Evolutionary conservation across 2,888 invertebrate genomes (phyloP).

Genomic region (Odontocolon sp.): DNA sequence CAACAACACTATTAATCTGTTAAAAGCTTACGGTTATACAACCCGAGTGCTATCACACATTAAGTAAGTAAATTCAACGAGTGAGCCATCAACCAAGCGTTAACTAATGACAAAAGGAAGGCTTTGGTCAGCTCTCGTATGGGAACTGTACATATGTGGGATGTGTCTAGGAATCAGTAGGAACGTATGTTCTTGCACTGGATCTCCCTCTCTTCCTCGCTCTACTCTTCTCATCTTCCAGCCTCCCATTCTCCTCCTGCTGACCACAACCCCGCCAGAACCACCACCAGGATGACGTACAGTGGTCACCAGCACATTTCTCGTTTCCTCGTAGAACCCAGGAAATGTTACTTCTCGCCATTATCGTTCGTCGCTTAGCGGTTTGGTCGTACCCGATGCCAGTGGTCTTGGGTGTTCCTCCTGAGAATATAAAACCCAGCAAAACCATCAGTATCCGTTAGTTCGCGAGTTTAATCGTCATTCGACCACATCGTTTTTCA

Average conservation of each 20-base stretch:
- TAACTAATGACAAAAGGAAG: constrained; percentile 40
- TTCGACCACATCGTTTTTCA: constrained; percentile 22
- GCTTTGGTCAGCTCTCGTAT: constrained; percentile 52
- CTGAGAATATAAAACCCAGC: constrained; percentile 6
- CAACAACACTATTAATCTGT: no score
- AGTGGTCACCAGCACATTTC: constrained; percentile 60
- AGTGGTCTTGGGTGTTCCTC: not conserved
- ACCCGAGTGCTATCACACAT: not conserved
- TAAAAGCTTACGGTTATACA: no score
- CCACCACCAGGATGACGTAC: constrained; percentile 58
- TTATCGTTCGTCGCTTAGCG: constrained; percentile 61
- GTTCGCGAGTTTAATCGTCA: constrained; percentile 50
- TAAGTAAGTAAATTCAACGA: not conserved
- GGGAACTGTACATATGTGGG: constrained; percentile 33
- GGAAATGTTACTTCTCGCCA: constrained; percentile 61
- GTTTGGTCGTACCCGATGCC: constrained; percentile 37
- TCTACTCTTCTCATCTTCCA: constrained; percentile 2
- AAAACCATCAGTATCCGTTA: constrained; percentile 42
- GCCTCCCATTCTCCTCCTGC: constrained; percentile 33
- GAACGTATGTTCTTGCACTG: not conserved
- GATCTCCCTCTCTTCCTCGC: not conserved
- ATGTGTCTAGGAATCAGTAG: constrained; percentile 34
- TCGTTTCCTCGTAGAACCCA: constrained; percentile 57
- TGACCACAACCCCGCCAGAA: constrained; percentile 56
- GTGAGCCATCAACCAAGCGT: constrained; percentile 40